Percentiles rank a stretch among this genome's conserved stretches.
These are phyloP conservation scores for Nyctereutes procyonoides DNA, from an alignment of 2,113 vertebrate species.

Conservation along the genomic window DNA sequence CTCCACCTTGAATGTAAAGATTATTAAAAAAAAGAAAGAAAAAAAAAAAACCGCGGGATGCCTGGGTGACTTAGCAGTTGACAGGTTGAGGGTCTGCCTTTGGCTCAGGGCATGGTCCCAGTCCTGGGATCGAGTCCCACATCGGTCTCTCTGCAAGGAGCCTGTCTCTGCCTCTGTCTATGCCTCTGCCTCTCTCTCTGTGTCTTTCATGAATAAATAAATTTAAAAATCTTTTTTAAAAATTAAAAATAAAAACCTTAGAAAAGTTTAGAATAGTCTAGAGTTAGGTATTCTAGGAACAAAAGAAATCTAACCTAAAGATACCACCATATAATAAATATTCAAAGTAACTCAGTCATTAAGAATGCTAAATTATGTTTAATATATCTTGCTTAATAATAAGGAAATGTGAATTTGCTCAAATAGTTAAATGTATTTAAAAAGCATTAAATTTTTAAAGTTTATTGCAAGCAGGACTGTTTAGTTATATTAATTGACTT, in stretches of 20 bases:
- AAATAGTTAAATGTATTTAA: not conserved
- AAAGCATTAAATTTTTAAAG: not conserved
- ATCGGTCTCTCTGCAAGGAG: too few relatives aligned
- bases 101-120: too few relatives aligned
- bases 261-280: not conserved
- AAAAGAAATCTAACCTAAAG: not conserved
- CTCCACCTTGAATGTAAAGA: not conserved
- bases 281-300: not conserved
- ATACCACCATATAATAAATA: not conserved
- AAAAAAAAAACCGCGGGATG: not conserved
- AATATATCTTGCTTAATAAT: constrained; percentile 26
- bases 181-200: too few relatives aligned
- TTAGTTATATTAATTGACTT: constrained; percentile 40
- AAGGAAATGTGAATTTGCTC: not conserved
- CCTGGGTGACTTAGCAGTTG: too few relatives aligned
- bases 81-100: too few relatives aligned
- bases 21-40: not conserved
- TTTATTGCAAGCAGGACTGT: constrained; percentile 41
- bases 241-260: not conserved
- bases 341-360: constrained; percentile 10
- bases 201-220: too few relatives aligned
- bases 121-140: too few relatives aligned
- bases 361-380: constrained; percentile 51
- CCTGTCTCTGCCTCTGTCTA: too few relatives aligned
- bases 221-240: too few relatives aligned